These are phyloP conservation scores for Bimastos eiseni DNA, from an alignment of 2,888 invertebrate species.

Conservation along the genomic window DNA sequence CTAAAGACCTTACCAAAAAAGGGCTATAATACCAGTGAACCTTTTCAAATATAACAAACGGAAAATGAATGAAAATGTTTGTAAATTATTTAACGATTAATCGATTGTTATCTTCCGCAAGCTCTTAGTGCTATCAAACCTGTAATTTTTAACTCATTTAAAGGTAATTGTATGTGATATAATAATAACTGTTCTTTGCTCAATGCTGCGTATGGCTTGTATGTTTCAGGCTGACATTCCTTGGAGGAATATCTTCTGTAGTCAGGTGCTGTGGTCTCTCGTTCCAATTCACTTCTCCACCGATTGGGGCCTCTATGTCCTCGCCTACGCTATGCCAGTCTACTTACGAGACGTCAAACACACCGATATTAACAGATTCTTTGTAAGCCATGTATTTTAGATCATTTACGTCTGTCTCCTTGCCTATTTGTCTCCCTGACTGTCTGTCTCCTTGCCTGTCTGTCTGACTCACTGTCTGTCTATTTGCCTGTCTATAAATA, in stretches of 20 bases:
- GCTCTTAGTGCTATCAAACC: too few relatives aligned
- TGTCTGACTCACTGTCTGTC: not conserved
- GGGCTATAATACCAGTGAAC: too few relatives aligned
- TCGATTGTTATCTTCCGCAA: too few relatives aligned
- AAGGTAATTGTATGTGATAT: not conserved
- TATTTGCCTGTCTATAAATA: too few relatives aligned
- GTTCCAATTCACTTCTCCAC: constrained; percentile 25
- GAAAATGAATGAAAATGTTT: too few relatives aligned
- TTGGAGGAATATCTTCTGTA: constrained; percentile 21
- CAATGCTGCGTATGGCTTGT: not conserved
- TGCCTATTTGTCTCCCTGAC: not conserved
- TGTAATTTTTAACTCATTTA: too few relatives aligned
- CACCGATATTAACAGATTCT: constrained; percentile 23
- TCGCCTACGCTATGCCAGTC: constrained; percentile 23
- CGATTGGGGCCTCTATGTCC: constrained; percentile 27
- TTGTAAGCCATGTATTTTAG: not conserved
- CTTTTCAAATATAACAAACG: too few relatives aligned
- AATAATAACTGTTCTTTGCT: not conserved
- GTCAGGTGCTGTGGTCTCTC: constrained; percentile 23
- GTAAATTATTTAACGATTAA: too few relatives aligned
- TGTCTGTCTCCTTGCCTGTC: not conserved
- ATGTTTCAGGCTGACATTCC: constrained; percentile 27
- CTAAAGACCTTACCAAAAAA: too few relatives aligned
- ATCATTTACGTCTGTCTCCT: too few relatives aligned
- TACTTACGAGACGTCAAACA: constrained; percentile 25